Evolutionary conservation across 1,140 invertebrate genomes (phyloP).

Genomic region (Leptonema lineaticorne): DNA sequence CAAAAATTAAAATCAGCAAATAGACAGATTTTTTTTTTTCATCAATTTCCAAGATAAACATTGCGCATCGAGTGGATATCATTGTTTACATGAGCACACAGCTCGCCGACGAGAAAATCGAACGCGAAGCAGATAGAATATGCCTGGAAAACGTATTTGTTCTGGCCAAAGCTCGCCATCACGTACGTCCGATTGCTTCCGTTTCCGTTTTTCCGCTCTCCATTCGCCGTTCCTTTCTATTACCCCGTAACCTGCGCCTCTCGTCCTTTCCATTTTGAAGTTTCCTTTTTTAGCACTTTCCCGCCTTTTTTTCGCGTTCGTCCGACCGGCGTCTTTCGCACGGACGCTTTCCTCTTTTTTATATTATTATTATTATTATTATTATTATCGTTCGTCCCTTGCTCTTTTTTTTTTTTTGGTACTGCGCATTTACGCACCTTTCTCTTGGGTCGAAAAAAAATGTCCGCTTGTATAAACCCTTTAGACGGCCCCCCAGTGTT

Average conservation of each 20-base stretch:
- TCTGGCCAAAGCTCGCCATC: conserved; percentile 33
- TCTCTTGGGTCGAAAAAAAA: neutral
- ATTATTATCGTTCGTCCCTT: too few relatives aligned
- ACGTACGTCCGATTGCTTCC: conserved; percentile 42
- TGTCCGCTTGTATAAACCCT: neutral
- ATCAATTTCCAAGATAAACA: neutral
- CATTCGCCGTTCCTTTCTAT: neutral
- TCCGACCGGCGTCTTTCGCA: neutral
- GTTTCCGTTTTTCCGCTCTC: conserved; percentile 33
- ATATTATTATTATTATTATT: neutral
- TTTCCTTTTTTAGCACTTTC: conserved; percentile 19
- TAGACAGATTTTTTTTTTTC: neutral
- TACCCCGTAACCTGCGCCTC: neutral
- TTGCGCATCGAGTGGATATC: neutral
- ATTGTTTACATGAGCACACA: neutral
- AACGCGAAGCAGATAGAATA: neutral
- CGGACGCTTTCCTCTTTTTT: neutral
- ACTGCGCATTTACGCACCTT: neutral
- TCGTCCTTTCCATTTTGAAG: neutral
- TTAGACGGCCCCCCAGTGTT: neutral
- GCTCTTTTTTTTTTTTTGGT: too few relatives aligned
- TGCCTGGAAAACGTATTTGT: conserved; percentile 30
- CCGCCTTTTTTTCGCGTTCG: conserved; percentile 1
- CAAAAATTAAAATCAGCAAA: neutral
- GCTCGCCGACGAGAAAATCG: neutral